Conservation (phyloP, 2,888 invertebrate genomes). For the Cyrtodaria siliqua region DNA sequence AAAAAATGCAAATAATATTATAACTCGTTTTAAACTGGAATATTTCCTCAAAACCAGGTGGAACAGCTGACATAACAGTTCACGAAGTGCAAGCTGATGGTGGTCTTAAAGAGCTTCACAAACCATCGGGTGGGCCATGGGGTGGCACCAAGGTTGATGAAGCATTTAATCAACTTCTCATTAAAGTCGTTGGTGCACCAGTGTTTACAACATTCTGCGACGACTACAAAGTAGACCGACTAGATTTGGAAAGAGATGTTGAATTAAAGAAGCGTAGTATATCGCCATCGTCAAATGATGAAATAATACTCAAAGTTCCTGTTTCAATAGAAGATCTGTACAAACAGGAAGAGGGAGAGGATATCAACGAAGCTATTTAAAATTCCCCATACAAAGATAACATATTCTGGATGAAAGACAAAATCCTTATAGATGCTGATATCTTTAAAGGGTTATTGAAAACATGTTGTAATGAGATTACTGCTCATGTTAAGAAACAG, state of each 20-base stretch:
- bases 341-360: background rate
- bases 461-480: slow-evolving; percentile 9
- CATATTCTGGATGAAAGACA: background rate
- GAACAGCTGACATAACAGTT: too few species aligned
- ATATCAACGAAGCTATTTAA: background rate
- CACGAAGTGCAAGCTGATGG: too few species aligned
- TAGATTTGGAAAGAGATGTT: too few species aligned
- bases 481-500: slow-evolving; percentile 3
- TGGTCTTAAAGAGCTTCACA: too few species aligned
- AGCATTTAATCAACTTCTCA: slow-evolving; percentile 3
- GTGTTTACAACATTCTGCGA: too few species aligned
- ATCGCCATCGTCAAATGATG: too few species aligned
- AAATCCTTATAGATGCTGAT: background rate
- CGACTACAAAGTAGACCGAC: too few species aligned
- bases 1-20: too few species aligned
- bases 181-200: slow-evolving; percentile 15
- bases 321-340: background rate
- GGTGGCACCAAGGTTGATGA: slow-evolving; percentile 12
- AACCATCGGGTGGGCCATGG: slow-evolving; percentile 16
- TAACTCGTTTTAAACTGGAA: too few species aligned
- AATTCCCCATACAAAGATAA: background rate
- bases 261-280: too few species aligned
- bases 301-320: background rate
- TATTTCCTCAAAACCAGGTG: too few species aligned
- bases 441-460: background rate